Base-by-base conservation (phyloP, 1,140 invertebrate species). In the Drosophila watanabei region DNA sequence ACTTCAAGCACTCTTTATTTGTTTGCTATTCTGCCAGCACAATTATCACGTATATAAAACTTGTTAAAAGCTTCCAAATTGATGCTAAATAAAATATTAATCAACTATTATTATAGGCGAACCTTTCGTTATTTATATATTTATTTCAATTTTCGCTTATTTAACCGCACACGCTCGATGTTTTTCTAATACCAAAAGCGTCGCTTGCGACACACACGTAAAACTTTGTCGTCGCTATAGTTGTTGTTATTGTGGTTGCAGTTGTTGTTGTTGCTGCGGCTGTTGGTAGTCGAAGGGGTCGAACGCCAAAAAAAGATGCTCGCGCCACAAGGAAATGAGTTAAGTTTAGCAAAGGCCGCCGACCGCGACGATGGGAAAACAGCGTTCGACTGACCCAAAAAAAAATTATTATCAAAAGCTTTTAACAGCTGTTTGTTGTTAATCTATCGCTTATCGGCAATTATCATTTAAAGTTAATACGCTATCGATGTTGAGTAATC, bases 321-420 rank as follows among this genome's bases (percentile, higher is more conserved):
- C 80, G 79, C 82, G 82, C 79, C 79, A 86, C 81, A 82, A 75
- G 39, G 46, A 73, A 75, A 68, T 41, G 39, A 56, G 49, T 52
- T 57, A 56, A 37, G 35, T 24, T 39, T 39, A 57, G 75, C 60
- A 45, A 54, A 60, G 41, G 41, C 49, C 58, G 41, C 61, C 61
- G 45, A 48, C 62, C 60, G 48, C 37, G 32, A 52, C 32, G 43
- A 39, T 32, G 46, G 48, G 54, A 54, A 51, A 56, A 71, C 32
- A 43, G 66, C 48, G 60, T 61, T 72, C 66, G 66, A 77, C 49
- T 78, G 82, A 84, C 81, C 82, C 72, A 85, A 80, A 73, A 72
- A 48, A 54, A 28, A 52, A 30, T 24, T 24, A 24, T 24, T 24
- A 24, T 24, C 24, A 32, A 68, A 68, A 68, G 60, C 59, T 68